Evolutionary conservation across 2,888 invertebrate genomes (phyloP), one percentile per base, ranked within the genome.

Genomic region (Orthosia gothica): DNA sequence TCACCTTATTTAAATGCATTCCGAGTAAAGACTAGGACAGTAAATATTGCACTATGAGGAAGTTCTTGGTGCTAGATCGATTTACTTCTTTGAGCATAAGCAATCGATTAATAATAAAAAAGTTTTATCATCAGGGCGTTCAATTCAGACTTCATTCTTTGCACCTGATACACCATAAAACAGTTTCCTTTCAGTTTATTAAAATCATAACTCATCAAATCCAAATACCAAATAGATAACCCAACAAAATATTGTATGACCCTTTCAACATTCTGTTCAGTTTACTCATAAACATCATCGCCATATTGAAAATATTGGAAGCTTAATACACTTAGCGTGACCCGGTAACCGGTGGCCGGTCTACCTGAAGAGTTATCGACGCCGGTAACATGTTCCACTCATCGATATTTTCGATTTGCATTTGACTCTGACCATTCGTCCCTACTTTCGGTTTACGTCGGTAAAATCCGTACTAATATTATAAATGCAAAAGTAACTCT

Each of bases 391-490:
- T 26, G 26, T 26, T 26, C 26, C 26, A 26, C 26, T 78, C 66
- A 26, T 57, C 45, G 59, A 71, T 74, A 77, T 81, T 81, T 79
- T 69, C 66, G 63, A 81, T 83, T 74, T 74, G 58, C 61, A 64
- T 76, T 76, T 47, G 54, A 67, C 54, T 74, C 13, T 63, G 55
- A 63, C 76, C 64, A 61, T 52, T 71, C 52, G 26, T 26, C 26
- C 4, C 26, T 26, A 26, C 47, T 72, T 62, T 49, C 23, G 32
- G 62, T 47, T 71, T 52, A 32, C 50, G 16, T 61, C 23, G 32
- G 32, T 40, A 23, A 69, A 66, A 74, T 50, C 18, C 15, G 26
- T 57, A 7, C 20, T 26, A 26, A 26, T 26, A 26, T 26, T 26
- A 26, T 26, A 26, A 26, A 26, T 26, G 3, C 3, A 26, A 26